Percentiles rank a stretch among this genome's conserved stretches.
These are phyloP conservation scores for Cuniculus paca DNA, from an alignment of 2,797 vertebrate species.

Conservation along the genomic window DNA sequence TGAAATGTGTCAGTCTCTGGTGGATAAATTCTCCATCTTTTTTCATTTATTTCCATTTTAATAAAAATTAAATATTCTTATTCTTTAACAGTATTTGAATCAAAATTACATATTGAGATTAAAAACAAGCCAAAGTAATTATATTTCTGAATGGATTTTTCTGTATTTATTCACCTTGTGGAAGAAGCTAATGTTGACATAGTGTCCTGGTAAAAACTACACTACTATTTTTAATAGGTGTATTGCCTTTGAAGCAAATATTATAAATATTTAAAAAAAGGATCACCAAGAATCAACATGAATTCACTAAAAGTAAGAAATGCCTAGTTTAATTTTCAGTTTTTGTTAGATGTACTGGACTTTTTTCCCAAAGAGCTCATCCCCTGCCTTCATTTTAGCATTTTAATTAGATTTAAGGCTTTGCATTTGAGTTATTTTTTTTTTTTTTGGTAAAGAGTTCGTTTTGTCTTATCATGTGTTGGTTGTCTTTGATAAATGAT, in stretches of 20 bases:
- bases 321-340: constrained; percentile 8
- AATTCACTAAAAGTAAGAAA: constrained; percentile 9
- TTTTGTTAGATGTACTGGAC: not conserved
- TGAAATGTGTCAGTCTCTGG: not conserved
- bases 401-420: constrained; percentile 32
- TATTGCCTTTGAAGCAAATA: constrained; percentile 25
- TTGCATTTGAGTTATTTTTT: constrained; percentile 16
- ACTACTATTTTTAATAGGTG: not conserved
- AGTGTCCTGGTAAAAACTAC: not conserved
- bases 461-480: constrained; percentile 27
- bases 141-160: constrained; percentile 44
- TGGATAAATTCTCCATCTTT: not conserved
- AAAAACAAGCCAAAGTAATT: constrained; percentile 50
- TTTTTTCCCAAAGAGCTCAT: not conserved
- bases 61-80: not conserved
- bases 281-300: not conserved
- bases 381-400: not conserved
- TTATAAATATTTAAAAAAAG: constrained; percentile 40
- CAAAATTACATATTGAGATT: constrained; percentile 51
- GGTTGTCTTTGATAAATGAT: constrained; percentile 51
- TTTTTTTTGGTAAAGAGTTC: not conserved
- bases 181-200: constrained; percentile 32
- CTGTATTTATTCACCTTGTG: not conserved
- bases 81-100: constrained; percentile 48
- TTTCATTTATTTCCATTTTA: not conserved